phyloP scores from a whole-genome alignment of 2,888 invertebrate genomes.

The Venustoraphidia nigricollis region DNA sequence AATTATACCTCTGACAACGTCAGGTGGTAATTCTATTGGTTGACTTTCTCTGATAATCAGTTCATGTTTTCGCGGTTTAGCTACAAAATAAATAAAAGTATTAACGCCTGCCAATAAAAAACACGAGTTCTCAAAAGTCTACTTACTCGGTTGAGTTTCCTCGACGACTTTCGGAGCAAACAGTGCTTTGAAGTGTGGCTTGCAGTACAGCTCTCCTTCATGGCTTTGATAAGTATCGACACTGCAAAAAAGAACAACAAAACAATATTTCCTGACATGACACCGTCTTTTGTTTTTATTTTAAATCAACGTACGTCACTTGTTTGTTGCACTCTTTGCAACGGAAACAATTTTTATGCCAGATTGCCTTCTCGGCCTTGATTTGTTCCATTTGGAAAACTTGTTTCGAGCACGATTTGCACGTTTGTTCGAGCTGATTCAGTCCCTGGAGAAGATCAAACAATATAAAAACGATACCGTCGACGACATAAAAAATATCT shows the following conservation, averaged over 20 bases:
- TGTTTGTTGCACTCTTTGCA: conserved; percentile 87
- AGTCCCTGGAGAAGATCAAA: conserved; percentile 24
- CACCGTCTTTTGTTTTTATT: no score
- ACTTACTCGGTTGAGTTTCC: conserved; percentile 48
- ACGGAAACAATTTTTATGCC: conserved; percentile 91
- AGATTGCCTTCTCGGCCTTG: conserved; percentile 77
- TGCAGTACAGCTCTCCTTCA: conserved; percentile 80
- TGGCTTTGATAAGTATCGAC: conserved; percentile 88
- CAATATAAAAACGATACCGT: conserved; percentile 4
- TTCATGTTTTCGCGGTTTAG: conserved; percentile 61
- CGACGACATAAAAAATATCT: neutral
- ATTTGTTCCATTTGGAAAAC: conserved; percentile 96
- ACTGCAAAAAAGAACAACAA: conserved; percentile 33
- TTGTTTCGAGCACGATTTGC: conserved; percentile 72
- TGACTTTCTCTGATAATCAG: conserved; percentile 86
- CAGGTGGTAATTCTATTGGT: conserved; percentile 78
- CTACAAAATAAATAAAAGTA: conserved; percentile 24
- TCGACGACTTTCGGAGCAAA: conserved; percentile 83
- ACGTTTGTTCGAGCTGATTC: conserved; percentile 38
- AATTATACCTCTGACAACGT: conserved; percentile 75
- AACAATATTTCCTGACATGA: neutral
- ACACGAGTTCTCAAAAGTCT: conserved; percentile 15
- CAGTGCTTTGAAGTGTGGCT: conserved; percentile 82
- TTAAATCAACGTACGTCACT: conserved; percentile 52
- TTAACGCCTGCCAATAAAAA: conserved; percentile 3